Evolutionary conservation across 2,797 vertebrate genomes (phyloP).

Genomic region (Pampus argenteus): DNA sequence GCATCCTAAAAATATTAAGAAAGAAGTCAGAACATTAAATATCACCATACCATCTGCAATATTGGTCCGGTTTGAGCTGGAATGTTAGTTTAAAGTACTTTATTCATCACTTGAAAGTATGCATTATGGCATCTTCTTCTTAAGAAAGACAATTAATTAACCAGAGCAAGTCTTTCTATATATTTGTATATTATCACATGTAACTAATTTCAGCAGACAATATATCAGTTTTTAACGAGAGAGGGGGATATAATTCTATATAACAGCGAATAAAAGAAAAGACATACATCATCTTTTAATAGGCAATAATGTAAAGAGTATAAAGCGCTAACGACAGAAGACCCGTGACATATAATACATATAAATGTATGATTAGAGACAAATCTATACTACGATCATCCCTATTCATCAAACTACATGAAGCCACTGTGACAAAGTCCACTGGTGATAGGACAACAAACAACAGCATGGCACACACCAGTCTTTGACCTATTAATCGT

Average conservation of each 20-base stretch:
- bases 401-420: slow-evolving; percentile 51
- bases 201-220: background rate
- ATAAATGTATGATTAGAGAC: background rate
- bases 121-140: background rate
- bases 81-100: no score
- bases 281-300: background rate
- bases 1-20: no score
- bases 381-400: background rate
- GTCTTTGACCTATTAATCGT: slow-evolving; percentile 77
- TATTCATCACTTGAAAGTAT: background rate
- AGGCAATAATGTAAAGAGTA: no score
- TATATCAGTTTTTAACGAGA: background rate
- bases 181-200: background rate
- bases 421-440: slow-evolving; percentile 74
- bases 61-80: no score
- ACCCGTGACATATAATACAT: background rate
- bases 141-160: background rate
- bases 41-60: no score
- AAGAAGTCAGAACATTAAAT: no score
- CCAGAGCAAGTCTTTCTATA: background rate
- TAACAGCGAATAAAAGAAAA: background rate
- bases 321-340: no score
- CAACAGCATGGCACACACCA: slow-evolving; percentile 67
- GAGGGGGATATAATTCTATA: background rate
- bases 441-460: slow-evolving; percentile 71